Base-by-base conservation (phyloP, 1,140 invertebrate species). In the Solenopsis fugax region DNA sequence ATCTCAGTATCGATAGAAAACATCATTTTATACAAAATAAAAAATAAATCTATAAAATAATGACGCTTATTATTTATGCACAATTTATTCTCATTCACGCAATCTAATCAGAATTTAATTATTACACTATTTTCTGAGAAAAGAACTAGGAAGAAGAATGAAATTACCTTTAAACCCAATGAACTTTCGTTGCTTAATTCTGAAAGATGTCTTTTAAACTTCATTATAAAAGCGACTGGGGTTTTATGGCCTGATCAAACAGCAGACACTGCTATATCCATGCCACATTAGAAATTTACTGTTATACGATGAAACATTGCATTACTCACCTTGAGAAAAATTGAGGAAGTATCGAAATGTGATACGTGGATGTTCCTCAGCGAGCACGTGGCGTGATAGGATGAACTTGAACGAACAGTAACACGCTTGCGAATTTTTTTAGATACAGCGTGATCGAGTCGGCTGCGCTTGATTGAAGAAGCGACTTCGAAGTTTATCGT, bases 381-480 rank as follows among this genome's bases (percentile, higher is more conserved):
- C 12, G 41, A 72, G n/a, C 78, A 82, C 80, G 67, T 73, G 37
- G 41, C 5, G 52, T 24, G 16, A 56, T 37, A 0, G 24, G 6
- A 4, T n/a, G n/a, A n/a, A n/a, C 1, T 54, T 24, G 18, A 16
- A 67, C 24, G 45, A 82, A 56, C 9, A 13, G 7, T 41, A 41
- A 41, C n/a, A n/a, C 21, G 13, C 24, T 72, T 29, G 48, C 10
- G 24, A 41, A 24, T 18, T 24, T 48, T 48, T 37, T 71, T 48
- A 18, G 0, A 29, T 5, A 41, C 18, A n/a, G 2, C 13, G 16
- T n/a, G 41, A 13, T 62, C 41, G 80, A 75, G 69, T n/a, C 56
- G n/a, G 13, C 13, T 50, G 41, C n/a, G 69, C 69, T 75, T 62
- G 54, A 84, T 56, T 73, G 80, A 60, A 73, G 34, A 54, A 72